Conservation (phyloP, 2,113 vertebrate species). For the Cromileptes altivelis region DNA sequence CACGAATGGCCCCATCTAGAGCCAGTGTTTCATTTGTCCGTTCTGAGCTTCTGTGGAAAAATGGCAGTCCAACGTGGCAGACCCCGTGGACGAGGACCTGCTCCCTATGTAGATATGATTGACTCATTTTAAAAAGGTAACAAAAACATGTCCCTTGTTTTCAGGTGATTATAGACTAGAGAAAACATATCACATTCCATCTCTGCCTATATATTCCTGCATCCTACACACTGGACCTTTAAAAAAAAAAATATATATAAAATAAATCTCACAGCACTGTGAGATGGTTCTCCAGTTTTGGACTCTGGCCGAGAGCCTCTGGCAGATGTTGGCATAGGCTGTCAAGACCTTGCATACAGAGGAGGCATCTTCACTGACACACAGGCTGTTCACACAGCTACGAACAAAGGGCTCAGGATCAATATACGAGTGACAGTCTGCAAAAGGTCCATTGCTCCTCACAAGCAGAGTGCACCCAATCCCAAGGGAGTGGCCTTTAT, state of each 20-base stretch:
- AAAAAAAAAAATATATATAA: not conserved
- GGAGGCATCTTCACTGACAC: slow-evolving; percentile 27
- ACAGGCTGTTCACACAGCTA: slow-evolving; percentile 61
- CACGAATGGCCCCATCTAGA: too few species aligned
- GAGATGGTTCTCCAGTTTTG: slow-evolving; percentile 60
- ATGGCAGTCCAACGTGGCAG: too few species aligned
- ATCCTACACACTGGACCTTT: too few species aligned
- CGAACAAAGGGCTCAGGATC: slow-evolving; percentile 51
- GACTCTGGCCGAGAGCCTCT: slow-evolving; percentile 37
- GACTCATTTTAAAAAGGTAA: too few species aligned
- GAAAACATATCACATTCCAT: too few species aligned
- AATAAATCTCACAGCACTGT: slow-evolving; percentile 69
- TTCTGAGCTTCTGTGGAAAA: too few species aligned
- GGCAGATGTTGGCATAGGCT: slow-evolving; percentile 62
- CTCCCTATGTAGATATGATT: too few species aligned
- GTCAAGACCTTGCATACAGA: slow-evolving; percentile 58
- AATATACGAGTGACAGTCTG: slow-evolving; percentile 50
- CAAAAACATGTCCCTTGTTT: too few species aligned
- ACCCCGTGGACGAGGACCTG: too few species aligned
- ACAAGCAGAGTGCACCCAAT: slow-evolving; percentile 28
- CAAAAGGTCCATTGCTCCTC: slow-evolving; percentile 38
- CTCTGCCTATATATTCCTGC: too few species aligned
- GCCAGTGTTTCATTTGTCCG: too few species aligned
- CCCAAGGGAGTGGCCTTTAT: slow-evolving; percentile 4
- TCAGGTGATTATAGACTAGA: not conserved